These are phyloP conservation scores for Brachylomia viminalis DNA, from an alignment of 2,888 invertebrate genomes.

Conservation along the genomic window DNA sequence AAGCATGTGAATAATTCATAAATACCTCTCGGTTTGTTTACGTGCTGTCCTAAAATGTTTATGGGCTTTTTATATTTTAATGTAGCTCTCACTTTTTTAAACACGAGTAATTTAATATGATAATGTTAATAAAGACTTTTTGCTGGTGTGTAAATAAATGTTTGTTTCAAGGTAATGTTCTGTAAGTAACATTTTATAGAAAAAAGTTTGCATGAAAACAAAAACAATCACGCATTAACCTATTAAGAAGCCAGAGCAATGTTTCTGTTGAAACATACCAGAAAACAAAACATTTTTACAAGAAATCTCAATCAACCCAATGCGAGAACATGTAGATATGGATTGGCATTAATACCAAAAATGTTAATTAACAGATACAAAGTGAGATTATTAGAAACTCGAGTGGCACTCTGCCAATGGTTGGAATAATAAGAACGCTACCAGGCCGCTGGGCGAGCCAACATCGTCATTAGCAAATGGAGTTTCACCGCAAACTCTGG, in stretches of 20 bases:
- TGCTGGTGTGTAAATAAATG: conserved; percentile 30
- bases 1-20: conserved; percentile 70
- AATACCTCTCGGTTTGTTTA: conserved; percentile 60
- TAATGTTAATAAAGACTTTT: conserved; percentile 54
- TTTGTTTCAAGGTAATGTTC: conserved; percentile 16
- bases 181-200: neutral
- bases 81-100: conserved; percentile 51
- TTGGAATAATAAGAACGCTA: conserved; percentile 54
- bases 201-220: neutral
- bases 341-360: conserved; percentile 12
- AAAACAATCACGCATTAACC: neutral
- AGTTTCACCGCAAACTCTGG: conserved; percentile 59
- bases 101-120: conserved; percentile 57
- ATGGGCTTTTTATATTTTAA: conserved; percentile 53
- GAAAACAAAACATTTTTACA: neutral
- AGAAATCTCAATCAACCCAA: neutral
- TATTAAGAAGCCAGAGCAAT: neutral
- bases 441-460: conserved; percentile 23
- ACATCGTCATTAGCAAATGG: conserved; percentile 66
- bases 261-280: neutral
- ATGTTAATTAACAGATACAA: conserved; percentile 52
- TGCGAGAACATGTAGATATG: neutral
- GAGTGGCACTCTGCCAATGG: conserved; percentile 55
- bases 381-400: conserved; percentile 56
- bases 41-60: conserved; percentile 58